phyloP scores from a whole-genome alignment of 2,797 vertebrate genomes.

The Botia almorhae region DNA sequence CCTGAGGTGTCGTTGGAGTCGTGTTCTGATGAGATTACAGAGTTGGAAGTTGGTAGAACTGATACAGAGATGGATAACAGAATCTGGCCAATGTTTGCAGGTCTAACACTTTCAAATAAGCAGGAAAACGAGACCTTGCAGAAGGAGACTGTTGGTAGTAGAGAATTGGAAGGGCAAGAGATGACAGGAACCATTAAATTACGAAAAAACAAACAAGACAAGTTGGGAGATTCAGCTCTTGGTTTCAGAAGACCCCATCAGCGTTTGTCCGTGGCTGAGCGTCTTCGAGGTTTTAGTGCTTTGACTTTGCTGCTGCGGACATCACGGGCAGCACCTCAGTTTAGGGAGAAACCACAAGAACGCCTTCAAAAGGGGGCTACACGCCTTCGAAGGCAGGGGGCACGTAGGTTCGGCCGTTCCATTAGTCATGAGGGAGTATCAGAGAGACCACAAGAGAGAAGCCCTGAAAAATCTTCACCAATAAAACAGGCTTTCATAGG shows the following conservation, averaged over 20 bases:
- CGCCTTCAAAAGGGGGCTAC: constrained; percentile 27
- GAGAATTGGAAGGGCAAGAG: constrained; percentile 25
- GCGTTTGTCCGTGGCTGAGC: constrained; percentile 38
- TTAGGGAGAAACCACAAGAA: constrained; percentile 19
- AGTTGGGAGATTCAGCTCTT: not conserved
- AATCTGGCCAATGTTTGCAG: constrained; percentile 44
- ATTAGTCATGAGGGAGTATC: constrained; percentile 70
- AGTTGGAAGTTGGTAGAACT: not conserved
- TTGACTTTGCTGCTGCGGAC: constrained; percentile 52
- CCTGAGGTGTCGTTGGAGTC: constrained; percentile 62
- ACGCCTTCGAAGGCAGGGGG: constrained; percentile 61
- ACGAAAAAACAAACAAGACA: constrained; percentile 44
- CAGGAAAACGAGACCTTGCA: not conserved
- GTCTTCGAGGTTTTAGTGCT: constrained; percentile 52
- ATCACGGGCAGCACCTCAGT: constrained; percentile 40
- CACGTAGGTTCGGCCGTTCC: constrained; percentile 69
- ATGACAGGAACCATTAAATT: constrained; percentile 28
- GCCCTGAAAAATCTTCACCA: constrained; percentile 1
- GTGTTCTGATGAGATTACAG: not conserved
- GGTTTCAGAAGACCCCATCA: constrained; percentile 52
- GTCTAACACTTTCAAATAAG: constrained; percentile 23
- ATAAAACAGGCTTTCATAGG: constrained; percentile 40
- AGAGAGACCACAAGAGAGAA: constrained; percentile 37
- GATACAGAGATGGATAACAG: not conserved
- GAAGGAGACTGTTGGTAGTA: not conserved